A percentile compares a stretch with the other conserved stretches of the same genome.
These are phyloP conservation scores for Mylabris sibirica DNA, from an alignment of 2,888 invertebrate species.

Conservation along the genomic window DNA sequence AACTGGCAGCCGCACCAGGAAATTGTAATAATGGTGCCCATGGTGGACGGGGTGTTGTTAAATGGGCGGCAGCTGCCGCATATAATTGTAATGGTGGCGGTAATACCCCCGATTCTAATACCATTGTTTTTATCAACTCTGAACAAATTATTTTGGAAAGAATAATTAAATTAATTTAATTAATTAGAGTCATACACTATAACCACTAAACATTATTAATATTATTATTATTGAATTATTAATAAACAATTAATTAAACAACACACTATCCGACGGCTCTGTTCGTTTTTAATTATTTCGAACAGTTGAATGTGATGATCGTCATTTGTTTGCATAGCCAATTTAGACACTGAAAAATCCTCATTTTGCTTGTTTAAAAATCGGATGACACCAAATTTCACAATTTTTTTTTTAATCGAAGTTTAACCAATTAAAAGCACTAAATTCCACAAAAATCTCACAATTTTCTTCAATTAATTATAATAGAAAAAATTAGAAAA, in stretches of 20 bases:
- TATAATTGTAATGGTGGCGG: constrained; percentile 76
- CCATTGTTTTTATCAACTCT: constrained; percentile 59
- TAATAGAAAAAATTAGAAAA: neutral
- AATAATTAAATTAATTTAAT: neutral
- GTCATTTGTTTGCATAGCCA: constrained; percentile 1
- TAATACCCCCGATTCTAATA: constrained; percentile 70
- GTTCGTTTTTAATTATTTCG: neutral
- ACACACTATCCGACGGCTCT: constrained; percentile 2
- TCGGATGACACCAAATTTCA: neutral
- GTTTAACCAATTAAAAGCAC: neutral
- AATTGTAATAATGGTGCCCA: constrained; percentile 63
- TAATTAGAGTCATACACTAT: constrained; percentile 28
- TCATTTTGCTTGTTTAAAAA: neutral
- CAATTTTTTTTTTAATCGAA: neutral
- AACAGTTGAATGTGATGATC: neutral
- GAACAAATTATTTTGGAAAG: neutral
- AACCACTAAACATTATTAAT: constrained; percentile 15
- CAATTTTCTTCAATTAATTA: neutral
- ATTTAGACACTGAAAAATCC: neutral
- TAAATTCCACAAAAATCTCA: neutral
- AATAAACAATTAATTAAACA: neutral
- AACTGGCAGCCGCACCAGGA: constrained; percentile 57
- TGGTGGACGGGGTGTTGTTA: constrained; percentile 66
- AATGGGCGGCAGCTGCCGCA: constrained; percentile 73
- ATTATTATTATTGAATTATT: neutral